Base-by-base conservation (phyloP, 2,888 invertebrate species). In the Yponomeuta cagnagella region DNA sequence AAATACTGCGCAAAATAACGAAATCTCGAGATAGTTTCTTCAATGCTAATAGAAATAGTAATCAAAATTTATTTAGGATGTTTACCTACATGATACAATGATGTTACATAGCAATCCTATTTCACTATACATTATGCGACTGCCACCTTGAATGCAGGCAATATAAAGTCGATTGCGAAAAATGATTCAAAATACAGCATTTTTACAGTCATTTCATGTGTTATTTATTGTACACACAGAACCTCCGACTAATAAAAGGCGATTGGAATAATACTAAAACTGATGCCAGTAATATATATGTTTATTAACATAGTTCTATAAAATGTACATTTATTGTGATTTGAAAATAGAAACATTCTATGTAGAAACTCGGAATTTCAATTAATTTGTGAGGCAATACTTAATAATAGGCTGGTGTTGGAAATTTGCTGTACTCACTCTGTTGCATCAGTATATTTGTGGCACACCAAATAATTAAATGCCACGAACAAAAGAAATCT, bases 221-320 rank as follows among this genome's bases (percentile, higher is more conserved):
- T 15, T 12, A 3, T 10, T 12, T 52, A 15, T 8, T 15, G 15
- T 15, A 15, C 4, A 15, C 52, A 52, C 3, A 15, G 15, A 58
- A 58, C 52, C 15, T 58, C 23, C 15, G 15, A 58, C 52, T 15
- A 15, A 30, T 31, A 65, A 65, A 12, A 65, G 37, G 37, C 12
- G 10, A 33, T n/a, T 63, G 70, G 79, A 83, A 83, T 81, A 76
- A 82, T 78, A 80, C 74, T 65, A 67, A 72, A 74, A 74, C 73
- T 79, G 81, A 82, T 88, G 88, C 85, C 83, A 81, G 86, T 88
- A 87, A 88, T 90, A 86, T 33, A 33, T 82, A 87, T 85, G 87
- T 92, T 92, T 92, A 91, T 90, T 92, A 90, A 90, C 90, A 91
- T 88, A 88, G 81, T 84, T 85, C 84, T 90, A 90, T 90, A 89